Conservation (phyloP, 2,113 vertebrate species). For the Pedetes capensis region DNA sequence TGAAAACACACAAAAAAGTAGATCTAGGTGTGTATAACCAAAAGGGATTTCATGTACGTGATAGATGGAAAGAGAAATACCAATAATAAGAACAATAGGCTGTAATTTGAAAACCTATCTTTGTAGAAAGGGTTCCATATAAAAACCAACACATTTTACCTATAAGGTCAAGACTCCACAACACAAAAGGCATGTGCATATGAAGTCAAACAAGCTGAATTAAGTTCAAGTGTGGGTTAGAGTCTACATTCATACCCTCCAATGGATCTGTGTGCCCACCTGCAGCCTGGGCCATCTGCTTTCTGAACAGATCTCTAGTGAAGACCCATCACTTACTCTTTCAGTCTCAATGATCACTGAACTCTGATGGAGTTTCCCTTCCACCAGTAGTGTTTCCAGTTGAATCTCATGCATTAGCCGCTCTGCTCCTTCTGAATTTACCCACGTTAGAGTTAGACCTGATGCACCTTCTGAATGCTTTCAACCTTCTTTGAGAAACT, state of each 20-base stretch:
- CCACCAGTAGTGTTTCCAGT: background rate
- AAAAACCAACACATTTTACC: background rate
- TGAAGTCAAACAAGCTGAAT: background rate
- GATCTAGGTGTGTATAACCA: background rate
- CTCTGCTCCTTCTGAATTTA: background rate
- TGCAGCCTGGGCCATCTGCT: too few species aligned
- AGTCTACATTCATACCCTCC: background rate
- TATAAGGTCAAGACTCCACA: background rate
- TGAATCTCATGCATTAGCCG: background rate
- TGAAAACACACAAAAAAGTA: background rate
- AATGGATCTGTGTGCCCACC: background rate
- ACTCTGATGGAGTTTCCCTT: background rate
- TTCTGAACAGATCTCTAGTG: background rate
- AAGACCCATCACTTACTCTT: background rate
- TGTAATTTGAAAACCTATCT: background rate
- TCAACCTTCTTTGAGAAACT: background rate
- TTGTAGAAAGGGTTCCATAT: background rate
- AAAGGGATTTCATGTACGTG: background rate
- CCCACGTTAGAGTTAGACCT: background rate
- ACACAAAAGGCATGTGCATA: accelerated
- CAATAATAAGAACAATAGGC: background rate
- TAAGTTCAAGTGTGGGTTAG: too few species aligned
- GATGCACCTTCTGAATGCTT: background rate
- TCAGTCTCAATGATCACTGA: background rate
- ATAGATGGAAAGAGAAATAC: background rate